Evolutionary conservation across 2,797 vertebrate genomes (phyloP), one percentile per base, ranked within the genome.

Genomic region (Chelon auratus): DNA sequence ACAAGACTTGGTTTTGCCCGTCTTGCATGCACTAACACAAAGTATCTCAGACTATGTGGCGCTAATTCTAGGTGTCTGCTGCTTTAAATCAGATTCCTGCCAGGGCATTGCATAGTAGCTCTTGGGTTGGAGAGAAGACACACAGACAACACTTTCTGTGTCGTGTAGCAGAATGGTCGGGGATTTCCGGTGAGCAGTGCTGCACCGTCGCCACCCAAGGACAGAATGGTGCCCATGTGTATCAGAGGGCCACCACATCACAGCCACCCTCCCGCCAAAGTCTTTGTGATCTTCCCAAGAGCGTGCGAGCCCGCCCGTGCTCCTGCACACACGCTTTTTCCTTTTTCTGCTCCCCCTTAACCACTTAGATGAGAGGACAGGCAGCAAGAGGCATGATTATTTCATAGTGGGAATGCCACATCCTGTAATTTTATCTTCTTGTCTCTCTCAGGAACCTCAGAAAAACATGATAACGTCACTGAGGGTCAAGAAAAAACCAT

Each of bases 341-440:
- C 80, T 86, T 6, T 17, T n/a, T 17, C 64, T 33, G 8, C 36
- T 2, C 62, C 43, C 68, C 17, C 11, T 56, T 48, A 58, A 88
- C 86, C 87, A 51, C 87, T 84, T 11, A 81, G 78, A 90, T 81
- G 80, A 84, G 80, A 86, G 68, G 78, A 75, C 47, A 57, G 72
- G 75, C 74, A 75, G 70, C 68, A 80, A 78, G 63, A 82, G 20
- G 62, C 63, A 80, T 71, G 65, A 80, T 70, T 85, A 77, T 80
- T 78, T 86, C 75, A 85, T 67, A 18, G 68, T 65, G 76, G 78
- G 71, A 68, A 67, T 83, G 84, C 88, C 88, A 90, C 87, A 89
- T 92, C 89, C 89, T 91, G 86, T 63, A 83, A 81, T 83, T 84
- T 77, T 54, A 85, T 87, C 80, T 73, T 33, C 64, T 80, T 72